Base-by-base conservation (phyloP, 1,140 invertebrate genomes). In the Oreohelix idahoensis region DNA sequence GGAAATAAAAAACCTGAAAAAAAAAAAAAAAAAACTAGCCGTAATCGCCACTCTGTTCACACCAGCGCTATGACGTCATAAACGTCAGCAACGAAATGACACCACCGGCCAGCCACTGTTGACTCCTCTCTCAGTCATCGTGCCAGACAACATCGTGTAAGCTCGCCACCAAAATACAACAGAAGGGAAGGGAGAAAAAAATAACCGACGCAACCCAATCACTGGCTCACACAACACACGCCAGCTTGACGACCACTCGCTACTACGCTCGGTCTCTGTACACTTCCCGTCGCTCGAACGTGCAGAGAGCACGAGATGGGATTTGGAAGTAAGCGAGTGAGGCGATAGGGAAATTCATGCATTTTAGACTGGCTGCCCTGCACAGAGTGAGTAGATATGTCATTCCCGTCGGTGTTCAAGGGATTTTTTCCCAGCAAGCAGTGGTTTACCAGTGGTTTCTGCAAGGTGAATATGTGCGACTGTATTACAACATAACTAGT, bases 171-270 rank as follows among this genome's bases (percentile, higher is more conserved):
- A 58, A 58, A 58, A 58, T 58, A 58, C 53, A n/a, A 58, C 23
- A 58, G 53, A 26, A 39, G 1, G 23, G 36, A 13, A 42, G 8
- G 10, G 23, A 75, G 23, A 42, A 23, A 42, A 20, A 42, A 39
- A 75, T 49, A 75, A 39, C 26, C 35, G 39, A 20, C 35, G 38
- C 38, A 39, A 75, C 73, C 38, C 73, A 75, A 39, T n/a, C 73
- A 75, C 73, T 13, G 38, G 45, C 73, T 42, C 73, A 75, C 73
- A 26, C 73, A 75, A 58, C 73, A 39, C 73, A 45, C 38, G 49
- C 49, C 8, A 29, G 8, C 38, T 45, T 39, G 35, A 38, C n/a
- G 38, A 75, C 39, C n/a, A 75, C 49, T 38, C 38, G 70, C 39
- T 73, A 42, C 39, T 73, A 36, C 39, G 35, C 32, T 73, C 39